Base-by-base conservation (phyloP, 2,113 vertebrate genomes). In the Rhabdornis inornatus region DNA sequence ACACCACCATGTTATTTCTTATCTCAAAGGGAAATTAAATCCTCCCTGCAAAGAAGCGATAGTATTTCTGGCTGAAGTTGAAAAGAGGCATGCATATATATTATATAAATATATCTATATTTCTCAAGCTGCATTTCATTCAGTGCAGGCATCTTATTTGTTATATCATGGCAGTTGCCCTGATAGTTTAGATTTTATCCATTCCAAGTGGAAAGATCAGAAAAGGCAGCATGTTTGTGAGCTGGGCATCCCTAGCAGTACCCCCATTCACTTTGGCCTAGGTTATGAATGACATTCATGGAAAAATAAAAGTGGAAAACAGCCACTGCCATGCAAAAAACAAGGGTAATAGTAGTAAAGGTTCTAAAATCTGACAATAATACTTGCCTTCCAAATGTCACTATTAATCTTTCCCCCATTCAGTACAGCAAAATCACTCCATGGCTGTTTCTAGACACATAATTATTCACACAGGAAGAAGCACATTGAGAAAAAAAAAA, bases 381-480 rank as follows among this genome's bases (percentile, higher is more conserved):
- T 99, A 99, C 99, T 99, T 99, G 99, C 99, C 99, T 99, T 99
- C 99, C 99, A 99, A 98, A 99, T 98, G 98, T 99, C 99, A 99
- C 99, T 99, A 99, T 99, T 99, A 99, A 99, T 99, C 98, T 99
- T 99, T 98, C 99, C 99, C 98, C 99, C 98, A 98, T 98, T 98
- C 98, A 98, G 98, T 97, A 99, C 98, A 97, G 98, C 99, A 99
- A 99, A 99, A 98, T 99, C 99, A 99, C 99, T 99, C 99, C 99
- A 99, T 97, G 98, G 98, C 98, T 99, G 99, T 99, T 99, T 99
- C 99, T 99, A 99, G 98, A 98, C 97, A 98, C 95, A 97, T 92
- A 98, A 97, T 98, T 98, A 98, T 98, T 98, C 97, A 98, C 97
- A 98, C 44, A 97, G 97, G 96, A 97, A 97, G 93, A 97, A 97